Conservation (phyloP, 2,797 vertebrate species). For the Ibycter americanus region DNA sequence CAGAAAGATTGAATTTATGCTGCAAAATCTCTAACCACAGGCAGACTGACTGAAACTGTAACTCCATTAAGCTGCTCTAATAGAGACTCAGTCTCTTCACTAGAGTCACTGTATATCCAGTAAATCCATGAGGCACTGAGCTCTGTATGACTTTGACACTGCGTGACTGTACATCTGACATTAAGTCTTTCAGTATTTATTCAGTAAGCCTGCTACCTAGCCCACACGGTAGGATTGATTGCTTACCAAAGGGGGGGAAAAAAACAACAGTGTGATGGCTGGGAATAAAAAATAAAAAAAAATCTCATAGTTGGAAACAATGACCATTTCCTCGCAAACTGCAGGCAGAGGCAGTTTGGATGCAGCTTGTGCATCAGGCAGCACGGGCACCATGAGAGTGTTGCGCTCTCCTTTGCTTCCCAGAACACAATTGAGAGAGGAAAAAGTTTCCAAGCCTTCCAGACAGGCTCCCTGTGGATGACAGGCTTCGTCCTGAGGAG, state of each 20-base stretch:
- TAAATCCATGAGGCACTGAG: not conserved
- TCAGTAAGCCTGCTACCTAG: not conserved
- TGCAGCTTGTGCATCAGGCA: not conserved
- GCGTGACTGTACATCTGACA: not conserved
- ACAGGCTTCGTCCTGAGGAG: not conserved
- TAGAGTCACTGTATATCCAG: not conserved
- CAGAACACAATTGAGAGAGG: not conserved
- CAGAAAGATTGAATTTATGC: not conserved
- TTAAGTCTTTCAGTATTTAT: not conserved
- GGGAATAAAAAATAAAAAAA: not conserved
- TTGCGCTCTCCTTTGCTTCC: not conserved
- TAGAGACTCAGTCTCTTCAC: not conserved
- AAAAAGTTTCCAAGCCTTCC: not conserved
- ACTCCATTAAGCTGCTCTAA: not conserved
- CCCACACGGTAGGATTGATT: not conserved
- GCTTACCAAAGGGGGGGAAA: not conserved
- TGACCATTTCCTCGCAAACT: not conserved
- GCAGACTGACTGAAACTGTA: not conserved
- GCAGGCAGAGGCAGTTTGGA: not conserved
- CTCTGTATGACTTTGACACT: not conserved
- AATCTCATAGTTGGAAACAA: not conserved
- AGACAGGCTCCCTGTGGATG: not conserved
- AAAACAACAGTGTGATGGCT: not conserved
- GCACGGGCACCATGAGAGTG: accelerated
- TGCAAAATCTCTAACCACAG: not conserved